Percentiles rank a stretch among this genome's conserved stretches.
Evolutionary conservation across 2,888 invertebrate genomes (phyloP).

Genomic region (Galerucella nymphaeae): DNA sequence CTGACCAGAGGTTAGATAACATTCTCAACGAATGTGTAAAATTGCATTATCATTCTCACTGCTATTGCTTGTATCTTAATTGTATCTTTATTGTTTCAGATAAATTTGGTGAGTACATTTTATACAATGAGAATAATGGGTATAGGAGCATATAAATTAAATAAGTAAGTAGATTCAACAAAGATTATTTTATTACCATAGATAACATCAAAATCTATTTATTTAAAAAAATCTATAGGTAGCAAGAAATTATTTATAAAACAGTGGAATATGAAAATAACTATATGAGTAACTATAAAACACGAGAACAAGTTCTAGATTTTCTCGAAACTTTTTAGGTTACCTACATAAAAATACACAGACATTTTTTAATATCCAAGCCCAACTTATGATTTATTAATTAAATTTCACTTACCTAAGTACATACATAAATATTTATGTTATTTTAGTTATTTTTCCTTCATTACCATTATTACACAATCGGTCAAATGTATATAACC

Average conservation of each 20-base stretch:
- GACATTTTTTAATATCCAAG: not conserved
- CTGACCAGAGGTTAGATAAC: too few relatives aligned
- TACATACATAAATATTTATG: not conserved
- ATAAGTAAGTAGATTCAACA: too few relatives aligned
- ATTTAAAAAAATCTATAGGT: too few relatives aligned
- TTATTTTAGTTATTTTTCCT: not conserved
- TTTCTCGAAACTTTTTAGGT: not conserved
- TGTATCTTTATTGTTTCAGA: not conserved
- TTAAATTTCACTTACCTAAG: constrained; percentile 5
- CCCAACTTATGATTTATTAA: not conserved
- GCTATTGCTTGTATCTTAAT: not conserved
- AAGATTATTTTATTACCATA: too few relatives aligned
- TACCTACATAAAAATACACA: not conserved
- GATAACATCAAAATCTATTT: too few relatives aligned
- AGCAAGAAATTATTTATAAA: too few relatives aligned
- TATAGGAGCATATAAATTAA: not conserved
- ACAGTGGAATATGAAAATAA: too few relatives aligned
- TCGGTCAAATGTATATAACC: constrained; percentile 11
- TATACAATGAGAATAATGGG: not conserved
- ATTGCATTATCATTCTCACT: not conserved
- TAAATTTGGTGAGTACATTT: not conserved
- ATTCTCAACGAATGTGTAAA: too few relatives aligned
- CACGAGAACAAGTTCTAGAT: too few relatives aligned
- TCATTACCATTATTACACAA: constrained; percentile 16
- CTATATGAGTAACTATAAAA: too few relatives aligned